phyloP scores from a whole-genome alignment of 2,888 invertebrate species.

The Spialia ferax region DNA sequence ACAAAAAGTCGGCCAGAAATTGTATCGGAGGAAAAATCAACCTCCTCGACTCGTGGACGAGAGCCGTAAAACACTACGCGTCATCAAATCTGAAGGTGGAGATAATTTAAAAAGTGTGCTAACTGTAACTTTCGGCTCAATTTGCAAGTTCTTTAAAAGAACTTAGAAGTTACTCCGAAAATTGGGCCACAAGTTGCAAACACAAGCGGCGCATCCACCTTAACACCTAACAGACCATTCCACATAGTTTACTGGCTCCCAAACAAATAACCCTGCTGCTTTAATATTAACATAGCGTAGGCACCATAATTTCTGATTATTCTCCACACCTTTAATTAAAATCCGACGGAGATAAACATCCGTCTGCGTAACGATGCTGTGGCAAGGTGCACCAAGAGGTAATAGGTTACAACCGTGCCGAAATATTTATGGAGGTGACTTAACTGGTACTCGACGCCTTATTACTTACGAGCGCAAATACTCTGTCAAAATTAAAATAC shows the following conservation, averaged over 20 bases:
- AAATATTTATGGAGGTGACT: conserved; percentile 34
- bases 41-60: too few species aligned
- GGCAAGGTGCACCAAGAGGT: conserved; percentile 10
- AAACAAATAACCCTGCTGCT: conserved; percentile 43
- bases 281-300: conserved; percentile 51
- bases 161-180: too few species aligned
- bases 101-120: too few species aligned
- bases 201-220: background rate
- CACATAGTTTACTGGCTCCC: conserved; percentile 45
- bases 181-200: background rate
- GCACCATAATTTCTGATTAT: conserved; percentile 59
- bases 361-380: conserved; percentile 50
- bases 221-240: conserved; percentile 24
- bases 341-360: conserved; percentile 69
- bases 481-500: conserved; percentile 30
- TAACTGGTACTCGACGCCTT: conserved; percentile 21
- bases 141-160: too few species aligned
- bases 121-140: too few species aligned
- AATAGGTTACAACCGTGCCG: background rate
- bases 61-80: too few species aligned
- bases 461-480: conserved; percentile 19
- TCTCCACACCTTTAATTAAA: conserved; percentile 70
- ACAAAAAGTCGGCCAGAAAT: too few species aligned
- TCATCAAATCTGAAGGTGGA: too few species aligned
- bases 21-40: too few species aligned